Base-by-base conservation (phyloP, 53 echinoderm and acorn worm genomes). In the Antedon mediterranea region DNA sequence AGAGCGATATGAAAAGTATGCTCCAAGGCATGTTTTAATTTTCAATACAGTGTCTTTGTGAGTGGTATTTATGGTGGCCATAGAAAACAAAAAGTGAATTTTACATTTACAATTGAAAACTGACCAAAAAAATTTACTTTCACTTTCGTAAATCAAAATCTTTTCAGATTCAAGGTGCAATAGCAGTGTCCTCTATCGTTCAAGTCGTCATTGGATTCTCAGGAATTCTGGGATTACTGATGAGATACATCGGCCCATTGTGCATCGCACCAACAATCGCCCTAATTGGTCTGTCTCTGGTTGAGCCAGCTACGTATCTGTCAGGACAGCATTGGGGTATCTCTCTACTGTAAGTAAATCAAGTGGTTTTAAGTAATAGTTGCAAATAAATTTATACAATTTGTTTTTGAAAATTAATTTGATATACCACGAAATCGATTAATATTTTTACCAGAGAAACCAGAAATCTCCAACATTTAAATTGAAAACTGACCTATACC, bases 311-410 rank as follows among this genome's bases (percentile, higher is more conserved):
- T 0, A 87, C 81, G 0, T 32, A 78, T 44, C 92, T 89, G 34
- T 89, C 92, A 0, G 85, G 91, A 26, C 77, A 78, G 8, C 92
- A 94, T 76, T 94, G 95, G 95, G 81, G 92, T 9, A 92, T 94
- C 4, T 88, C 91, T 18, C 76, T 78, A 31, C 37, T 91, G 94
- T 94, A 86, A 93, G 90, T 84, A 3, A 72, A 34, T 26, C 23
- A 75, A 76, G n/a, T n/a, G n/a, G n/a, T n/a, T n/a, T n/a, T n/a
- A n/a, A n/a, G n/a, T n/a, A n/a, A n/a, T n/a, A n/a, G n/a, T n/a
- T n/a, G n/a, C n/a, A n/a, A n/a, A n/a, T n/a, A n/a, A n/a, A n/a
- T n/a, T n/a, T n/a, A n/a, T n/a, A n/a, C n/a, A n/a, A n/a, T n/a
- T n/a, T n/a, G n/a, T n/a, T n/a, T n/a, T n/a, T n/a, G n/a, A n/a